A percentile compares a stretch with the other conserved stretches of the same genome.
These are phyloP conservation scores for Enchytraeus crypticus DNA, from an alignment of 2,888 invertebrate genomes.

Conservation along the genomic window DNA sequence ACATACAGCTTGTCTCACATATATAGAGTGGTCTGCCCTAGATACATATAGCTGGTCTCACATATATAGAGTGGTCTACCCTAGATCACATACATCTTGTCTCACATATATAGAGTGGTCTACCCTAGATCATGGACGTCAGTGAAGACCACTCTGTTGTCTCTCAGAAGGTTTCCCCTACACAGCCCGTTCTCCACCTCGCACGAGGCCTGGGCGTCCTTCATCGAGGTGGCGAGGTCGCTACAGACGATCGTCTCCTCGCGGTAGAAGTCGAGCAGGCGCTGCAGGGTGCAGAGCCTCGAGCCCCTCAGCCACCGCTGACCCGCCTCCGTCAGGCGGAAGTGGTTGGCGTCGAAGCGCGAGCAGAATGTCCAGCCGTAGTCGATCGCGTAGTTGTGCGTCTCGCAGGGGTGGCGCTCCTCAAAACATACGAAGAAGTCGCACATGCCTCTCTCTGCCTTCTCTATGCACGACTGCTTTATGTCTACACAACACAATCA, in stretches of 20 bases:
- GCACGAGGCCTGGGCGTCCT: constrained; percentile 4
- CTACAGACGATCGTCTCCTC: neutral
- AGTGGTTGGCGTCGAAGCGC: neutral
- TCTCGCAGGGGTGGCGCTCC: constrained; percentile 7
- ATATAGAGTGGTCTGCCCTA: too few relatives aligned
- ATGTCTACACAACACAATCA: too few relatives aligned
- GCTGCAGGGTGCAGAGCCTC: constrained; percentile 11
- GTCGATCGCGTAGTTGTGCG: constrained; percentile 6
- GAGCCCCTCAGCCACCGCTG: constrained; percentile 12
- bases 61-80: too few relatives aligned
- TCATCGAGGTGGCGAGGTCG: neutral
- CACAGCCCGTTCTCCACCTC: constrained; percentile 14
- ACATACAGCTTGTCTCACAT: too few relatives aligned
- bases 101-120: neutral
- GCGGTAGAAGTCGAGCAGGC: constrained; percentile 7
- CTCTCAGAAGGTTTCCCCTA: constrained; percentile 1
- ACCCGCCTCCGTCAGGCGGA: neutral
- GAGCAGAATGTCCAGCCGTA: constrained; percentile 11
- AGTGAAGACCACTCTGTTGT: constrained; percentile 6
- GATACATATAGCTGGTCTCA: too few relatives aligned
- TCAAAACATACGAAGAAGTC: constrained; percentile 15
- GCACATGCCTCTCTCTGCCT: constrained; percentile 8
- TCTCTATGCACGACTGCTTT: neutral
- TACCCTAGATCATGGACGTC: constrained; percentile 11
- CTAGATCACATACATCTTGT: too few relatives aligned